Conservation (phyloP, 1,140 invertebrate species). For the Ips nitidus region DNA sequence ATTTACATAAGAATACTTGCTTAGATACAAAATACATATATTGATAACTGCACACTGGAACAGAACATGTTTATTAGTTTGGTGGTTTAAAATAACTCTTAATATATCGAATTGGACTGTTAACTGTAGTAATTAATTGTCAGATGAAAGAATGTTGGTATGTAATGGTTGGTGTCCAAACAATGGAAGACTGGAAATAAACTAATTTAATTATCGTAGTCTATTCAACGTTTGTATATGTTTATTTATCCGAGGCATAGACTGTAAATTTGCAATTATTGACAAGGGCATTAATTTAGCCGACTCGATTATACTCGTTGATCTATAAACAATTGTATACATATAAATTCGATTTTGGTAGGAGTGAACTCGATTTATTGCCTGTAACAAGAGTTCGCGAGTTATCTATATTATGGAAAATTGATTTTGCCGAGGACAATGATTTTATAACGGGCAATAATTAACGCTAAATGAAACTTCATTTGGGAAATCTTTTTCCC, state of each 20-base stretch:
- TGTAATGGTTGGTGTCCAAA: too few relatives aligned
- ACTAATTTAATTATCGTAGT: too few relatives aligned
- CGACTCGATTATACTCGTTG: neutral
- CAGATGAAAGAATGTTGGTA: too few relatives aligned
- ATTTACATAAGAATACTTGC: too few relatives aligned
- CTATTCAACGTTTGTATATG: too few relatives aligned
- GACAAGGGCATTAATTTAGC: neutral
- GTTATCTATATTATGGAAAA: neutral
- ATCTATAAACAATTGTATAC: neutral
- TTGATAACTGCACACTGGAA: too few relatives aligned
- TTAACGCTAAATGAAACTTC: conserved; percentile 5
- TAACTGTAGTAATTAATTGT: too few relatives aligned
- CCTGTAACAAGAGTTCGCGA: neutral
- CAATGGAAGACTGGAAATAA: too few relatives aligned
- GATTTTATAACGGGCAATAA: conserved; percentile 1
- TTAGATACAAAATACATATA: too few relatives aligned
- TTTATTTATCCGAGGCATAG: neutral
- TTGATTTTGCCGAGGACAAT: neutral
- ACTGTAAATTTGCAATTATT: neutral
- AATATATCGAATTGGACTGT: too few relatives aligned
- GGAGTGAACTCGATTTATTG: neutral
- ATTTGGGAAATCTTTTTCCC: neutral
- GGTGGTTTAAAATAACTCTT: too few relatives aligned
- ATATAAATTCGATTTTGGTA: neutral
- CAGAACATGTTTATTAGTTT: too few relatives aligned